Evolutionary conservation across 2,113 vertebrate genomes (phyloP).

Genomic region (Hippocampus comes): DNA sequence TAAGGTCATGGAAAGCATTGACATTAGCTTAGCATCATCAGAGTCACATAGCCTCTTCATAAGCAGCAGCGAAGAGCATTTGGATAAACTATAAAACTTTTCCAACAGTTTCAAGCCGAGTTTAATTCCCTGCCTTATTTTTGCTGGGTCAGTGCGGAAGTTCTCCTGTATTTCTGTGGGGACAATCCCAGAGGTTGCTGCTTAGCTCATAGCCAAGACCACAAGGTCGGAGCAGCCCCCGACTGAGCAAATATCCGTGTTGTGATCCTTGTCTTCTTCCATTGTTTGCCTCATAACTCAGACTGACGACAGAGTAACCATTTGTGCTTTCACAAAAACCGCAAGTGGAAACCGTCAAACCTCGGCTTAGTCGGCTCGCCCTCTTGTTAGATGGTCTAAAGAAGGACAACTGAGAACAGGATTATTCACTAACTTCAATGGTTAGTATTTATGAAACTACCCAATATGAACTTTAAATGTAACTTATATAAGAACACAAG

Average conservation of each 20-base stretch:
- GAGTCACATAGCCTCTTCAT: too few relatives aligned
- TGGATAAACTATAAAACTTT: too few relatives aligned
- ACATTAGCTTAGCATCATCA: too few relatives aligned
- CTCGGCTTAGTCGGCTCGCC: background rate
- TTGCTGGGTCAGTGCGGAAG: slow-evolving; percentile 48
- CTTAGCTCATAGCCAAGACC: slow-evolving; percentile 62
- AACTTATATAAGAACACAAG: too few relatives aligned
- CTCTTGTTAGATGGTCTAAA: slow-evolving; percentile 12
- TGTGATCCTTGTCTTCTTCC: slow-evolving; percentile 10
- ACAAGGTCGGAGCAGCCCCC: slow-evolving; percentile 36
- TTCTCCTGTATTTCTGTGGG: slow-evolving; percentile 34
- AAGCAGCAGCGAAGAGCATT: too few relatives aligned
- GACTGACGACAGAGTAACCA: slow-evolving; percentile 29
- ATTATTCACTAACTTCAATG: too few relatives aligned
- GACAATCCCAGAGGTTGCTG: slow-evolving; percentile 51
- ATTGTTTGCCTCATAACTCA: slow-evolving; percentile 42
- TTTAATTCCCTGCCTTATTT: slow-evolving; percentile 28
- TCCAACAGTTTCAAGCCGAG: background rate
- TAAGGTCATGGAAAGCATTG: too few relatives aligned
- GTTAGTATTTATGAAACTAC: too few relatives aligned
- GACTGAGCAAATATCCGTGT: slow-evolving; percentile 27
- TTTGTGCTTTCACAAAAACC: slow-evolving; percentile 19
- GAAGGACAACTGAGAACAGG: too few relatives aligned
- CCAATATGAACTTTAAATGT: too few relatives aligned
- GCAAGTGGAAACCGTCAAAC: background rate